These are phyloP conservation scores for Podarcis raffonei DNA, from an alignment of 2,113 vertebrate genomes.

Conservation along the genomic window DNA sequence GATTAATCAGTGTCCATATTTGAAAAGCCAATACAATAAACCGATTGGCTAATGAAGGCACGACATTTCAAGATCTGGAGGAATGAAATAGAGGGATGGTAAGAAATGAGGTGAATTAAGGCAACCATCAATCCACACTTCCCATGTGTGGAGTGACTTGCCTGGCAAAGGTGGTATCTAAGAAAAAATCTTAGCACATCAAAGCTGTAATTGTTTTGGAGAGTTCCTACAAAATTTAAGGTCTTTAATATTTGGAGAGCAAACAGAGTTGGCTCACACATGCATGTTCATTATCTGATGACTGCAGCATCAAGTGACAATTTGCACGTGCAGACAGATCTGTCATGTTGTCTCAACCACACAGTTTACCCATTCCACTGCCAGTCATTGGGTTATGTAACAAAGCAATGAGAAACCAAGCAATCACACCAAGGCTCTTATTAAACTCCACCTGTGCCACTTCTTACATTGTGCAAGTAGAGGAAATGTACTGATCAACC, in stretches of 20 bases:
- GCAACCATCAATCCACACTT: background rate
- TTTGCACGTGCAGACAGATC: background rate
- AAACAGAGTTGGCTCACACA: no score
- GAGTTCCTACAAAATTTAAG: background rate
- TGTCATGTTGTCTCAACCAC: background rate
- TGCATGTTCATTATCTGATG: background rate
- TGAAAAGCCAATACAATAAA: background rate
- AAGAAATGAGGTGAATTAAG: background rate
- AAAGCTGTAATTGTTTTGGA: background rate
- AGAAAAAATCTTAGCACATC: background rate
- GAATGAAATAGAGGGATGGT: background rate
- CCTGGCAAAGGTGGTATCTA: background rate
- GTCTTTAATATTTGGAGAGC: background rate
- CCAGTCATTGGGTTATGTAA: background rate
- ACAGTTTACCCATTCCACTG: background rate
- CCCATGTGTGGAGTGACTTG: background rate
- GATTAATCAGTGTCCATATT: background rate
- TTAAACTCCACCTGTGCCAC: background rate
- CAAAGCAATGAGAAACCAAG: background rate
- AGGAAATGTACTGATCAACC: rapidly evolving
- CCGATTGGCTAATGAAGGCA: background rate
- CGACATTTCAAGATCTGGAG: background rate
- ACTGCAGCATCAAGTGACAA: background rate
- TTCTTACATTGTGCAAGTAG: background rate
- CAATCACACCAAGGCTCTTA: background rate